phyloP scores from a whole-genome alignment of 2,113 vertebrate species.

The Ursus arctos region DNA sequence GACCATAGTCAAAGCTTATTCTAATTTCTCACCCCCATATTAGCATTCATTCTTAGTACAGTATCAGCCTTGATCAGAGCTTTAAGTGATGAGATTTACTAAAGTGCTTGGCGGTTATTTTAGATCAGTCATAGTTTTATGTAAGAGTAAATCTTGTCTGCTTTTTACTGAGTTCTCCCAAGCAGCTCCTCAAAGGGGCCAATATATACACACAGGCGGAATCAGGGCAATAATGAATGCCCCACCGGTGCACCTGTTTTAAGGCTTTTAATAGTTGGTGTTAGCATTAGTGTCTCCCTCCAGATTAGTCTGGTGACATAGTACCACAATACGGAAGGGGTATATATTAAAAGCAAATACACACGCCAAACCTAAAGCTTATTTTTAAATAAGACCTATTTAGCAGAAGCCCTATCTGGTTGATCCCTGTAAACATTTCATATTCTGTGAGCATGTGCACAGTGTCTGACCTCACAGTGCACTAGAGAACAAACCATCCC shows the following conservation, averaged over 20 bases:
- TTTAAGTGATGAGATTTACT: not conserved
- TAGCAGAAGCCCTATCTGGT: not conserved
- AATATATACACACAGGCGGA: not conserved
- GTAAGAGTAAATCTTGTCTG: conserved; percentile 49
- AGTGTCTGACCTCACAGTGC: not conserved
- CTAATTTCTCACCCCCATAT: not conserved
- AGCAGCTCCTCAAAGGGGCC: not conserved
- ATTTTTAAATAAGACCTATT: not conserved
- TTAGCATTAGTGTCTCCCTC: not conserved
- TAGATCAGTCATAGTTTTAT: conserved; percentile 24
- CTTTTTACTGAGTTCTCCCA: not conserved
- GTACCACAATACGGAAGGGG: not conserved
- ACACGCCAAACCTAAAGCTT: not conserved
- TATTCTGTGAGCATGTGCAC: not conserved
- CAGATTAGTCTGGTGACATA: not conserved
- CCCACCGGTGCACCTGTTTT: accelerated
- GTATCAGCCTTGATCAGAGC: not conserved
- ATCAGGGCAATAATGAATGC: not conserved
- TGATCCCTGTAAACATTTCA: not conserved
- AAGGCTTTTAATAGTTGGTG: not conserved
- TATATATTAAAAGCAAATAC: not conserved
- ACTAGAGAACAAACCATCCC: not conserved
- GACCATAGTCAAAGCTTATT: not conserved
- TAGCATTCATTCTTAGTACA: not conserved
- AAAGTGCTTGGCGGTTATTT: not conserved